Evolutionary conservation across 2,888 invertebrate genomes (phyloP), one percentile per base, ranked within the genome.

Genomic region (Cepaea hortensis): DNA sequence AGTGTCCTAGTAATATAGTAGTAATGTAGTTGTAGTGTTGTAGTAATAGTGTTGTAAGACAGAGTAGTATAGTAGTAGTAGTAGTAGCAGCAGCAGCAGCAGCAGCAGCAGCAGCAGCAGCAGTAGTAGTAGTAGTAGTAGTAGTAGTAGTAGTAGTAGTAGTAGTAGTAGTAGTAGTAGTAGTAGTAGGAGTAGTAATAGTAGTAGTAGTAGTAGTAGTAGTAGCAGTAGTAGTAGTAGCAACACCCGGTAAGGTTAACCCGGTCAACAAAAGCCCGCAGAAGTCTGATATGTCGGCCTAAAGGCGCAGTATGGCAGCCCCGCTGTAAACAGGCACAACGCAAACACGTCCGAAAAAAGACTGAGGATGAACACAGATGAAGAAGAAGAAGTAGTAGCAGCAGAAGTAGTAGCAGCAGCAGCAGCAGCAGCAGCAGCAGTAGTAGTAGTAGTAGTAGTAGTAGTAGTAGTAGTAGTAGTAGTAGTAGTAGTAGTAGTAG

Each of bases 101-200:
- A 23, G 83, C 20, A n/a, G 72, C 50, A 68, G 13, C 2, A 65
- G 65, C 3, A 65, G 70, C 1, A 65, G 70, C 3, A 50, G 50
- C 1, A 79, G 46, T 79, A 79, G 46, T 79, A 79, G 2, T 79
- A 79, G 46, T 35, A 46, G 46, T 79, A 79, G 46, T 79, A 79
- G 50, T 79, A 79, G 79, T 79, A 79, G 79, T 79, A 79, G 79
- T 35, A 79, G 79, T 35, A 79, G 79, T 79, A 79, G 79, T 79
- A 79, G 79, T 79, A 79, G 79, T 79, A 79, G 79, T 79, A 79
- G 79, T 35, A 46, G 79, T 79, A 79, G 79, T 79, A 79, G 79
- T 79, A 79, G 79, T 79, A 79, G 79, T 35, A 46, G 79, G 3
- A 79, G 79, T 79, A 79, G 79, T 79, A 79, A 4, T 79, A 79